Evolutionary conservation across 2,113 vertebrate species (phyloP).

Genomic region (Hepsetus odoe): DNA sequence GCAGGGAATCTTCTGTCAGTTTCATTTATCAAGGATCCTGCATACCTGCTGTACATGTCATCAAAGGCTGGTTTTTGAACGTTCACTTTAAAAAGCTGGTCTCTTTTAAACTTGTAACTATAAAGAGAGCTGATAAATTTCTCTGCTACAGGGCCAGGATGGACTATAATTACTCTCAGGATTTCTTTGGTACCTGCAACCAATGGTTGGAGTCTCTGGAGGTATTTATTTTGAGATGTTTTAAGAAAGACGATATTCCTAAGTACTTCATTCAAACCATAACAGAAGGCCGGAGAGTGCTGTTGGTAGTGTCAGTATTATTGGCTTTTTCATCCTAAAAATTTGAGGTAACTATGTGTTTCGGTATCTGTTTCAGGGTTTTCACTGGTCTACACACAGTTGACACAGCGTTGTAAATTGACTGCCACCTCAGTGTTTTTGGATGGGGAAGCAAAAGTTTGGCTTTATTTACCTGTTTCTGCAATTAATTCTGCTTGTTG

Average conservation of each 20-base stretch:
- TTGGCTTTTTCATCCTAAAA: conserved; percentile 21
- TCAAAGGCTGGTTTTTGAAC: conserved; percentile 20
- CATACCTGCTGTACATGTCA: conserved; percentile 25
- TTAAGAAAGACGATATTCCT: conserved; percentile 1
- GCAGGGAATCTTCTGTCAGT: conserved; percentile 27
- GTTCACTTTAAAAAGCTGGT: conserved; percentile 23
- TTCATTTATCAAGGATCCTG: conserved; percentile 19
- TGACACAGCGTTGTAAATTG: conserved; percentile 27
- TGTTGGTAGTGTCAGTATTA: conserved; percentile 13
- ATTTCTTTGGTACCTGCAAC: conserved; percentile 27
- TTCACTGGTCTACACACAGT: conserved; percentile 35
- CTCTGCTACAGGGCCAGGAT: conserved; percentile 25
- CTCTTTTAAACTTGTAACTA: conserved; percentile 40
- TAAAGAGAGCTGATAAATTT: conserved; percentile 34
- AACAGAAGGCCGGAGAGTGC: conserved; percentile 27
- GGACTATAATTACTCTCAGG: conserved; percentile 24
- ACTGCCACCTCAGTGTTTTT: conserved; percentile 24
- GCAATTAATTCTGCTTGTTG: conserved; percentile 24
- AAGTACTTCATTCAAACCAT: conserved; percentile 24
- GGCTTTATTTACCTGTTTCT: conserved; percentile 29
- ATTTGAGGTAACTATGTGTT: conserved; percentile 21
- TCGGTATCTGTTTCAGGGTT: conserved; percentile 10
- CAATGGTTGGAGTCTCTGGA: conserved; percentile 27
- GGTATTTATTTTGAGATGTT: conserved; percentile 32
- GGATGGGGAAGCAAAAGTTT: conserved; percentile 25